A percentile compares a stretch with the other conserved stretches of the same genome.
phyloP scores from a whole-genome alignment of 2,113 vertebrate genomes.

The Sorex fumeus region DNA sequence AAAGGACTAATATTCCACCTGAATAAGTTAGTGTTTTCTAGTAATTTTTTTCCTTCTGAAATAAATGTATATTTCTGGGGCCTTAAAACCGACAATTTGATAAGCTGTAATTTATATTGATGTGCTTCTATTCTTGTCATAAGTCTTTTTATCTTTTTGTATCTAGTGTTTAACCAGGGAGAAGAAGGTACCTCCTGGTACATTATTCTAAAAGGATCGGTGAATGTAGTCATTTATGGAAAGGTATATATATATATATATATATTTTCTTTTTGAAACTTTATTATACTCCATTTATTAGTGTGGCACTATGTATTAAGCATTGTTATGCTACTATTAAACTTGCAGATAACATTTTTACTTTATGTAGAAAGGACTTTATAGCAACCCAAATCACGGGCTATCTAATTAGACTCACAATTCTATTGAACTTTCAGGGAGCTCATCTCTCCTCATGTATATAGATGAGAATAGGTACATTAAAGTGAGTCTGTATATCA shows the following conservation, averaged over 20 bases:
- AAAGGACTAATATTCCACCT: conserved; percentile 59
- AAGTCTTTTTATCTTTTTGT: conserved; percentile 84
- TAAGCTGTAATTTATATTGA: conserved; percentile 83
- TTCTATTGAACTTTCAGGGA: conserved; percentile 61
- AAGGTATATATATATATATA: conserved; percentile 91
- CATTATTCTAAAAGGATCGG: conserved; percentile 98
- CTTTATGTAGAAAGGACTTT: conserved; percentile 70
- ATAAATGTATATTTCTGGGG: conserved; percentile 63
- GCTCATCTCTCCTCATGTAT: background rate
- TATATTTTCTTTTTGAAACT: conserved; percentile 79
- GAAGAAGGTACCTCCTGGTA: conserved; percentile 99
- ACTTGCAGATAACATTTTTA: conserved; percentile 67
- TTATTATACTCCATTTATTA: conserved; percentile 78
- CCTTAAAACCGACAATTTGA: conserved; percentile 74
- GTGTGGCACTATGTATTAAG: conserved; percentile 75
- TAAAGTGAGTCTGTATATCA: conserved; percentile 49
- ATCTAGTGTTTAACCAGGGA: conserved; percentile 98
- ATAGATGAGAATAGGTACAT: conserved; percentile 67
- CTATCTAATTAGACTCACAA: conserved; percentile 69
- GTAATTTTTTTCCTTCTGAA: conserved; percentile 60
- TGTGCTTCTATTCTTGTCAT: conserved; percentile 82
- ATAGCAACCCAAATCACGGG: conserved; percentile 71
- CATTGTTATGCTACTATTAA: conserved; percentile 71
- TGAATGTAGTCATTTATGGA: conserved; percentile 99
- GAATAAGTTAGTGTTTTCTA: conserved; percentile 73